A percentile compares a stretch with the other conserved stretches of the same genome.
These are phyloP conservation scores for Porphyrio hochstetteri DNA, from an alignment of 2,113 vertebrate genomes.

Conservation along the genomic window DNA sequence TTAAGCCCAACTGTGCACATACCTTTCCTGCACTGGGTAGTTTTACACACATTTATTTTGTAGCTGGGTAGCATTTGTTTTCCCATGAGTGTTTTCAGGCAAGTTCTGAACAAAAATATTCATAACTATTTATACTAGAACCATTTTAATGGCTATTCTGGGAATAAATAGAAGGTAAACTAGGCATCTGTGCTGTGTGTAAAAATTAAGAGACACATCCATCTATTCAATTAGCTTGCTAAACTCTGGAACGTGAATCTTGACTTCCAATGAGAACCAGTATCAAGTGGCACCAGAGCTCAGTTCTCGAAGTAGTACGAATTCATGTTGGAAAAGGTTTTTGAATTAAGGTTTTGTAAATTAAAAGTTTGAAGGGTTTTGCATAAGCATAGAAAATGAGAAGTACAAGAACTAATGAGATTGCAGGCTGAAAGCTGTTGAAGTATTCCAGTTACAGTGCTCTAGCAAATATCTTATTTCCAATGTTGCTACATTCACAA, in stretches of 20 bases:
- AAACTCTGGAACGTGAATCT: background rate
- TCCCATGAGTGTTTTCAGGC: background rate
- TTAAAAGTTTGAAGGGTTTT: background rate
- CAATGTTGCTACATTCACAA: background rate
- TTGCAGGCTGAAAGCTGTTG: background rate
- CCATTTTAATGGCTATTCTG: background rate
- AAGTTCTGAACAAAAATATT: background rate
- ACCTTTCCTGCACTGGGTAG: background rate
- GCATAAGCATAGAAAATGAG: background rate
- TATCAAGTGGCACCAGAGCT: background rate
- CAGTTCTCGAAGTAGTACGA: background rate
- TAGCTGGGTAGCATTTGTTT: background rate
- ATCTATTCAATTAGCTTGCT: background rate
- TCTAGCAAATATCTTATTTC: conserved; percentile 34
- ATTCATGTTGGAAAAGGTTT: background rate
- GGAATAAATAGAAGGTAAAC: background rate
- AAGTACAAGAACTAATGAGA: conserved; percentile 23
- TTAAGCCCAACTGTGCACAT: background rate
- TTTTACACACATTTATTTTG: background rate
- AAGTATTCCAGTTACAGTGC: background rate
- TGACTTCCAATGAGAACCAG: background rate
- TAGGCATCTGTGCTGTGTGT: background rate
- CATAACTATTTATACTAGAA: background rate
- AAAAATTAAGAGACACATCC: background rate
- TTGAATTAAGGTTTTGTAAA: background rate